phyloP scores from a whole-genome alignment of 2,888 invertebrate species.

The Eucriotettix oculatus region DNA sequence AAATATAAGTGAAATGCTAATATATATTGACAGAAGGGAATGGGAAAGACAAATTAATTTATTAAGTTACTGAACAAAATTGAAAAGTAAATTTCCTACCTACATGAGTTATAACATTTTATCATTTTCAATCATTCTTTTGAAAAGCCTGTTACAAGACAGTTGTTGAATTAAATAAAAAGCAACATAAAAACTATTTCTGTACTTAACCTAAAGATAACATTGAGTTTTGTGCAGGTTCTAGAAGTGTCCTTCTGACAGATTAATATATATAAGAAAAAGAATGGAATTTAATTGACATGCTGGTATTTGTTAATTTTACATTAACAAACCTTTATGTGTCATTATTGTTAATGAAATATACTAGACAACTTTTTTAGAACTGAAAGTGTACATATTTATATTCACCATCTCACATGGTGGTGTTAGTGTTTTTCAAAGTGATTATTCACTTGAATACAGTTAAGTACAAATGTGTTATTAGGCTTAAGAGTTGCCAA shows the following conservation, averaged over 20 bases:
- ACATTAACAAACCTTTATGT: conserved; percentile 4
- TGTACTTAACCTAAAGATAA: conserved; percentile 7
- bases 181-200: conserved; percentile 1
- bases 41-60: too few species aligned
- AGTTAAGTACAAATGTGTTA: conserved; percentile 15
- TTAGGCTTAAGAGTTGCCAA: conserved; percentile 12
- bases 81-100: too few species aligned
- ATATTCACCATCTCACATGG: conserved; percentile 8
- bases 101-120: too few species aligned
- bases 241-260: conserved; percentile 14
- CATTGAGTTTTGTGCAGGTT: conserved; percentile 10
- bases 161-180: neutral
- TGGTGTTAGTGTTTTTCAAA: conserved; percentile 5
- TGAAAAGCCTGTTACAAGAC: too few species aligned
- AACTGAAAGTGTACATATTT: conserved; percentile 8
- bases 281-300: conserved; percentile 7
- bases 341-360: conserved; percentile 11
- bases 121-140: too few species aligned
- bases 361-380: conserved; percentile 10
- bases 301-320: conserved; percentile 6
- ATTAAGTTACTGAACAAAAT: too few species aligned
- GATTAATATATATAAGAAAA: conserved; percentile 1
- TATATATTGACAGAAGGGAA: too few species aligned
- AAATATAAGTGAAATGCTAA: too few species aligned
- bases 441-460: conserved; percentile 9